phyloP scores from a whole-genome alignment of 2,797 vertebrate genomes.

The Cygnus olor region DNA sequence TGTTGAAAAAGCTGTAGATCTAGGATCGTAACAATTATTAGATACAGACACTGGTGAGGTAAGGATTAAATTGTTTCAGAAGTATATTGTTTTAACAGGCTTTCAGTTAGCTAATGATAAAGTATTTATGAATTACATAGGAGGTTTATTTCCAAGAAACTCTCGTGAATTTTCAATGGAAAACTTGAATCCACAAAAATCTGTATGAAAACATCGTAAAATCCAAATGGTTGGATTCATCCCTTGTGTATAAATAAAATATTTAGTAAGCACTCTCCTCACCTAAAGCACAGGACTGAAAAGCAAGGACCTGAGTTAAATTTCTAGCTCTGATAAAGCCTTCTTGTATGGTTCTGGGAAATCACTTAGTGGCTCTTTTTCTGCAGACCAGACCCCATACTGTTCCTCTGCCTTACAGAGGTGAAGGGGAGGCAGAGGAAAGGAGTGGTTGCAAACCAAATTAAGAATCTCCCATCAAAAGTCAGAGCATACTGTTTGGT shows the following conservation, averaged over 20 bases:
- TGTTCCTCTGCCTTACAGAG: neutral
- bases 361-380: neutral
- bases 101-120: neutral
- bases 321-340: neutral
- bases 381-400: neutral
- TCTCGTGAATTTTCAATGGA: neutral
- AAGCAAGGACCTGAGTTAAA: neutral
- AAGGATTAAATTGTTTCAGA: neutral
- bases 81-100: neutral
- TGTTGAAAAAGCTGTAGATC: neutral
- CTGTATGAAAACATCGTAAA: neutral
- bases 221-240: neutral
- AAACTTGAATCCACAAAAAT: neutral
- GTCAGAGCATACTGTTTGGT: constrained; percentile 52
- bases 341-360: neutral
- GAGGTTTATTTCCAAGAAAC: neutral
- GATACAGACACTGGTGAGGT: neutral
- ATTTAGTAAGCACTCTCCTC: constrained; percentile 16
- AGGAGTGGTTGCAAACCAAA: neutral
- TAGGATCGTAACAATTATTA: neutral
- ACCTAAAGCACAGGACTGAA: neutral
- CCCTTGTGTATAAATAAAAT: constrained; percentile 48
- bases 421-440: neutral
- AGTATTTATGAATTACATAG: neutral
- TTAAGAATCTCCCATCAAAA: neutral